Conservation (phyloP, 2,113 vertebrate species). For the Camelus bactrianus region DNA sequence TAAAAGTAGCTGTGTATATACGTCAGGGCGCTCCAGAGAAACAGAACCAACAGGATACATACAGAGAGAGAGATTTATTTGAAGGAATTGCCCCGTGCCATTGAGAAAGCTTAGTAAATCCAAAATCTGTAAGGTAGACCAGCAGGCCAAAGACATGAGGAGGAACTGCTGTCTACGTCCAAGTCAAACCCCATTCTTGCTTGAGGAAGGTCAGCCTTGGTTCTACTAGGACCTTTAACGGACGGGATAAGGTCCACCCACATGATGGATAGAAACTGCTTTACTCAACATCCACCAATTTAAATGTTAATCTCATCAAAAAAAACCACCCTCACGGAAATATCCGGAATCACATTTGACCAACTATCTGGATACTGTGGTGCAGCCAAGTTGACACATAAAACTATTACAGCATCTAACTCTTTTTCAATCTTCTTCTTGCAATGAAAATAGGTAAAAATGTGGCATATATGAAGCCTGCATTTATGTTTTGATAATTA, state of each 20-base stretch:
- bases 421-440: not conserved
- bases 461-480: not conserved
- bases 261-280: not conserved
- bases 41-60: not conserved
- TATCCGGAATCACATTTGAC: not conserved
- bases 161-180: not conserved
- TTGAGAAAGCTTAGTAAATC: not conserved
- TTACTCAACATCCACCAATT: not conserved
- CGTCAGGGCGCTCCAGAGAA: not conserved
- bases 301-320: not conserved
- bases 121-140: not conserved
- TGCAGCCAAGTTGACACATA: not conserved
- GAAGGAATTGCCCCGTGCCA: not conserved
- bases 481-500: conserved; percentile 1
- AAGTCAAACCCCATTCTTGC: not conserved
- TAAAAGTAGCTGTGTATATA: not conserved
- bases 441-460: not conserved
- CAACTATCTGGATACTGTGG: not conserved
- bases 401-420: not conserved
- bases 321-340: not conserved
- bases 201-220: not conserved
- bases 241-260: not conserved
- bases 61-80: not conserved
- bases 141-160: not conserved
- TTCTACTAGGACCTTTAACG: not conserved